A percentile compares a stretch with the other conserved stretches of the same genome.
phyloP scores from a whole-genome alignment of 2,797 vertebrate genomes.

The Muraenolepis orangiensis region DNA sequence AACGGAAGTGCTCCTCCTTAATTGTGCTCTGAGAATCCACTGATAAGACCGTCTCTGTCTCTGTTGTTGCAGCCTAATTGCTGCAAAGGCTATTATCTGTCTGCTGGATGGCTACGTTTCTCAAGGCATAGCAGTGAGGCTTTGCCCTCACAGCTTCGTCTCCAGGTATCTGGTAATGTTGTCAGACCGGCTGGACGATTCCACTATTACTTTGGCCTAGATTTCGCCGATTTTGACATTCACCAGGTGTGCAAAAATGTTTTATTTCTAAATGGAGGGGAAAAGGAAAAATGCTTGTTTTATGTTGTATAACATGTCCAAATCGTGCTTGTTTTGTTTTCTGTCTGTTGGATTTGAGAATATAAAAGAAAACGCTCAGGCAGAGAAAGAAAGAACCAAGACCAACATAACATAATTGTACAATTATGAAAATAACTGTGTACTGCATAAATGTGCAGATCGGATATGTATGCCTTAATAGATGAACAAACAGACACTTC shows the following conservation, averaged over 20 bases:
- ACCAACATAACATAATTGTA: not conserved
- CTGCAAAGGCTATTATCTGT: slow-evolving; percentile 49
- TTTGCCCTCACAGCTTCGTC: not conserved
- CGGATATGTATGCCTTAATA: slow-evolving; percentile 37
- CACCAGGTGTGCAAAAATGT: not conserved
- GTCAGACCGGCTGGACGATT: not conserved
- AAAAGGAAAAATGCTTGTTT: not conserved
- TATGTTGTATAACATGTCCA: not conserved
- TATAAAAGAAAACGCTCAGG: slow-evolving; percentile 22
- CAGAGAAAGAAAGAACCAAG: not conserved
- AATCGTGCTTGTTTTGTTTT: slow-evolving; percentile 29
- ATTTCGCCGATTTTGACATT: not conserved
- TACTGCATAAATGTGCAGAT: slow-evolving; percentile 43
- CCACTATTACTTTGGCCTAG: not conserved
- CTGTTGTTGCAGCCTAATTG: slow-evolving; percentile 59
- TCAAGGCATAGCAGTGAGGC: not conserved
- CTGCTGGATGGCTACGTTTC: slow-evolving; percentile 22
- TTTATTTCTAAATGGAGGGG: not conserved
- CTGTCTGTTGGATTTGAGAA: slow-evolving; percentile 30
- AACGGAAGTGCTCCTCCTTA: not conserved
- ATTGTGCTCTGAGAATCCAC: not conserved
- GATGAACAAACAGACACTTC: too few species aligned
- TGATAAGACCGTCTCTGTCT: slow-evolving; percentile 14
- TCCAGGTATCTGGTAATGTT: not conserved
- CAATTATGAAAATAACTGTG: slow-evolving; percentile 42